phyloP scores from a whole-genome alignment of 2,113 vertebrate species.

The Clarias macrocephalus region DNA sequence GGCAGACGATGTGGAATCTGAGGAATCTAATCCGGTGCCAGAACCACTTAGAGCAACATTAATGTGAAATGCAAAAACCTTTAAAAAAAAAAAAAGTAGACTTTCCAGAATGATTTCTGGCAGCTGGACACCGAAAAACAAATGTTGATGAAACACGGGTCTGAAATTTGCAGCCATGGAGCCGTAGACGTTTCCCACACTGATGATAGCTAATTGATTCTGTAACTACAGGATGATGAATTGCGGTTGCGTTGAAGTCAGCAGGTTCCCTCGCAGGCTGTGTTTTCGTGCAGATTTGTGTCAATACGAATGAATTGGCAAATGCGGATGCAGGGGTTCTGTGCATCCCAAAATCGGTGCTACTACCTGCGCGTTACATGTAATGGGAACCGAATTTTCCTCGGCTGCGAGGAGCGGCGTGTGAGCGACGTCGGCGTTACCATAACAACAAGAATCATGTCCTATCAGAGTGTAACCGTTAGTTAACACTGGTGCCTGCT shows the following conservation, averaged over 20 bases:
- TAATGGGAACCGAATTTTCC: neutral
- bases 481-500: conserved; percentile 8
- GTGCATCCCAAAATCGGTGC: neutral
- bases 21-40: conserved; percentile 56
- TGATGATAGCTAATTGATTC: conserved; percentile 52
- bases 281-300: neutral
- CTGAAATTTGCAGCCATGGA: neutral
- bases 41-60: conserved; percentile 39
- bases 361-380: neutral
- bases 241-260: conserved; percentile 41
- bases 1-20: conserved; percentile 53
- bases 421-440: conserved; percentile 1
- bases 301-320: neutral
- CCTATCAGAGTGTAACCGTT: neutral
- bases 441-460: conserved; percentile 30
- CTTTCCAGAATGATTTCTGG: neutral
- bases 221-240: conserved; percentile 50
- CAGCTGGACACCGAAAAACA: conserved; percentile 5
- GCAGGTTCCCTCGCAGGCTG: conserved; percentile 29
- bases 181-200: conserved; percentile 5
- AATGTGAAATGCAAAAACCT: conserved; percentile 25
- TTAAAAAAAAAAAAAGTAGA: neutral
- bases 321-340: neutral
- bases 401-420: neutral
- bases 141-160: conserved; percentile 6